Evolutionary conservation across 2,888 invertebrate species (phyloP).

Genomic region (Boloria selene): DNA sequence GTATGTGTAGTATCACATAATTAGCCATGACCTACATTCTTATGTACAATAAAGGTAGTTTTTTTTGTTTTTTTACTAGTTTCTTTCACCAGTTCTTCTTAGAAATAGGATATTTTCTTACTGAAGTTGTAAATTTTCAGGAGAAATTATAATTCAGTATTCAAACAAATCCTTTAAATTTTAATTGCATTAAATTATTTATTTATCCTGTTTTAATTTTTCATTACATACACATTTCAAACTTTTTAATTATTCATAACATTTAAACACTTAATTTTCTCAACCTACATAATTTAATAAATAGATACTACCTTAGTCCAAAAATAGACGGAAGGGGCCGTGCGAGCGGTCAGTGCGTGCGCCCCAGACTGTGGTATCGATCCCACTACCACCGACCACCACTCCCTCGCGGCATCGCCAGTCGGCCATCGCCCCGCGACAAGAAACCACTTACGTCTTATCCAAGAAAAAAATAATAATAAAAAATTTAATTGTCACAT

Average conservation of each 20-base stretch:
- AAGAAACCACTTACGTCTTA: slow-evolving; percentile 56
- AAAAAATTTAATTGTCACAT: slow-evolving; percentile 48
- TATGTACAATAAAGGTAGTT: too few species aligned
- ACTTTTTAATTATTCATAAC: background rate
- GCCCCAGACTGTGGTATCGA: slow-evolving; percentile 76
- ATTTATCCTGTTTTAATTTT: too few species aligned
- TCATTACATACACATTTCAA: background rate
- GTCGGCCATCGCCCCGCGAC: slow-evolving; percentile 77
- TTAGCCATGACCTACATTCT: too few species aligned
- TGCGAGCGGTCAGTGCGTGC: slow-evolving; percentile 78
- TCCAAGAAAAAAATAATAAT: slow-evolving; percentile 44
- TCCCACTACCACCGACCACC: slow-evolving; percentile 73
- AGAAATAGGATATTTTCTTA: too few species aligned
- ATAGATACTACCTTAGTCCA: slow-evolving; percentile 50
- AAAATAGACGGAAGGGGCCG: slow-evolving; percentile 61
- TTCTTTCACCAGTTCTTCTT: too few species aligned
- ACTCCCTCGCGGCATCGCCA: slow-evolving; percentile 70
- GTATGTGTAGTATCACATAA: too few species aligned
- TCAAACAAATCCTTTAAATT: too few species aligned
- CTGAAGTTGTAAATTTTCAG: too few species aligned
- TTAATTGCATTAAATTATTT: too few species aligned
- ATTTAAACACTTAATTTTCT: background rate
- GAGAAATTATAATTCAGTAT: too few species aligned
- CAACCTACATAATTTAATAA: slow-evolving; percentile 9
- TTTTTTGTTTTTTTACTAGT: too few species aligned